Evolutionary conservation across 2,888 invertebrate species (phyloP), one percentile per base, ranked within the genome.

Genomic region (Stenodema calcarata): DNA sequence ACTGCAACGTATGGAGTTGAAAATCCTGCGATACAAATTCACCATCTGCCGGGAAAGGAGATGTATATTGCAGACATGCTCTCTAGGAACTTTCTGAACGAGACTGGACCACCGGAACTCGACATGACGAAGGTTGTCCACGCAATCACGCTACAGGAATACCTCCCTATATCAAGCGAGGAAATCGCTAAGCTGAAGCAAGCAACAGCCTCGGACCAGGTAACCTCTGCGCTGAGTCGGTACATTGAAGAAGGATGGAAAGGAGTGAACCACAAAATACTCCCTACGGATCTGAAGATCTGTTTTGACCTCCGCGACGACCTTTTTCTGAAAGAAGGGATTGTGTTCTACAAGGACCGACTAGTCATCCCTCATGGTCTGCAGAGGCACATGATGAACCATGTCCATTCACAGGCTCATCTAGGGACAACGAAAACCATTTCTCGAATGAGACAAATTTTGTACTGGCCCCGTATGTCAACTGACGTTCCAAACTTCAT

Each of bases 41-140:
- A 76, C 16, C 35, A 76, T n/a, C 9, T 76, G 1, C 76, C 41
- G 7, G 76, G 76, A 9, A 76, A 41, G 9, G 35, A 76, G 6
- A 76, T 6, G 76, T 75, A 41, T 27, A 84, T 84, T 18, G 84
- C 75, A 6, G 82, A 82, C 35, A 82, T 82, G 82, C 54, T 82
- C 14, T 82, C 82, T 69, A 6, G 82, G 16, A 27, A 16, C 16
- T 82, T 28, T 41, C 69, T 82, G 1, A 82, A 82, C 27, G 70
- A 82, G 9, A n/a, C 35, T 28, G 30, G 82, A n/a, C 50, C 50
- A 50, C 2, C 6, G 16, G 82, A 82, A 12, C 62, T 82, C 16
- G 82, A 82, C 28, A 82, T 82, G 82, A 44, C 62, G 7, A 18
- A 23, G 27, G n/a, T 82, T n/a, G 84, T 84, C 1, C 84, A 84